These are phyloP conservation scores for Lacerta bilineata DNA, from an alignment of 2,797 vertebrate genomes.

Conservation along the genomic window DNA sequence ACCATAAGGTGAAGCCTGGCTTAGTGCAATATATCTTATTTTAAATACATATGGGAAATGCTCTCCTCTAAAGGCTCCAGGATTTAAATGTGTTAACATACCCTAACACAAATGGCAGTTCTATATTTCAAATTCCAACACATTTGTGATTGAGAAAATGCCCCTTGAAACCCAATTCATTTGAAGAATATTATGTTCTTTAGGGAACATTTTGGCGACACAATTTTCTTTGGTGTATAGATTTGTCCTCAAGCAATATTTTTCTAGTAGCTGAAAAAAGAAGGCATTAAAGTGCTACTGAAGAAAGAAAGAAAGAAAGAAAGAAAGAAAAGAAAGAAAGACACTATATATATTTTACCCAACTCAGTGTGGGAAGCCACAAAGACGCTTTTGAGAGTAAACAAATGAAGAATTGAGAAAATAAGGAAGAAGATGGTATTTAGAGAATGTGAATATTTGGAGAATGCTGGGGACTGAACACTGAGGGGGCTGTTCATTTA, in stretches of 20 bases:
- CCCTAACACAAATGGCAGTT: conserved; percentile 46
- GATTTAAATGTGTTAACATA: conserved; percentile 41
- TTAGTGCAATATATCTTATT: conserved; percentile 43
- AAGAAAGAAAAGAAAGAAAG: conserved; percentile 14
- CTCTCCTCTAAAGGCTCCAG: conserved; percentile 34
- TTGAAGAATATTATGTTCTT: conserved; percentile 44
- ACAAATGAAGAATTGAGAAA: conserved; percentile 98
- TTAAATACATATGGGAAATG: conserved; percentile 16
- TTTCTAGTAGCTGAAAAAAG: conserved; percentile 56
- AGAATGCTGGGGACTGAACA: conserved; percentile 89
- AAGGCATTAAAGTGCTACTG: conserved; percentile 66
- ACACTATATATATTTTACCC: conserved; percentile 78
- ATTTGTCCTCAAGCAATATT: conserved; percentile 68
- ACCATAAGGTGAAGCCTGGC: background rate
- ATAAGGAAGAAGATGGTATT: conserved; percentile 96
- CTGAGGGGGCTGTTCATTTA: conserved; percentile 88
- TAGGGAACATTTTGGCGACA: conserved; percentile 56
- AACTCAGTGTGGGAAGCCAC: conserved; percentile 85
- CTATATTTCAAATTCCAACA: conserved; percentile 37
- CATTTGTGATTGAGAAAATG: conserved; percentile 42
- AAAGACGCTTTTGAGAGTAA: conserved; percentile 94
- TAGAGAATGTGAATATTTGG: conserved; percentile 94
- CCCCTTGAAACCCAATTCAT: conserved; percentile 53
- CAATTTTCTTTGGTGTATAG: conserved; percentile 29
- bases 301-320: background rate